Evolutionary conservation across 2,113 vertebrate genomes (phyloP).

Genomic region (Pseudopipra pipra): DNA sequence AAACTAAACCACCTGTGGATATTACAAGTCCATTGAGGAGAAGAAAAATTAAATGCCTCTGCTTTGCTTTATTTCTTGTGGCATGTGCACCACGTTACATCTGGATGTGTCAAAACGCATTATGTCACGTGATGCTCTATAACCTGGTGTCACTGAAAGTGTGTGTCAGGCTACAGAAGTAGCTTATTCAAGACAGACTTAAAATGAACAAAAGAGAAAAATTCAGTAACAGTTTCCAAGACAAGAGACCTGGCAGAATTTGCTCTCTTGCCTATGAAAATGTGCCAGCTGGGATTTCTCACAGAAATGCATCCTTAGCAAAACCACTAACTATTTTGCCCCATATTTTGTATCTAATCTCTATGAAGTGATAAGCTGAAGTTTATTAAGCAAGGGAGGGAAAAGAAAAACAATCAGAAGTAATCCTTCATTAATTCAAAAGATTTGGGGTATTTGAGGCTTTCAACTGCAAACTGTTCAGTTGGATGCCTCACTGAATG

Average conservation of each 20-base stretch:
- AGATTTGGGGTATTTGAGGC: neutral
- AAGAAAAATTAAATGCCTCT: neutral
- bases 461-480: neutral
- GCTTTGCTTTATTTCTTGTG: conserved; percentile 2
- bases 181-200: neutral
- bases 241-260: neutral
- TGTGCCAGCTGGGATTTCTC: neutral
- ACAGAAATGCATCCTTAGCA: neutral
- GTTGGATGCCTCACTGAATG: neutral
- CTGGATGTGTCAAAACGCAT: neutral
- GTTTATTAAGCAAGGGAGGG: neutral
- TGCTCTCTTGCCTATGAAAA: neutral
- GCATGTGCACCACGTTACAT: neutral
- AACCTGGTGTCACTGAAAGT: neutral
- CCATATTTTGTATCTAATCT: neutral
- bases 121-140: neutral
- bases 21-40: neutral
- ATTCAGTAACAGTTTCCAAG: neutral
- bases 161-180: neutral
- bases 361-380: neutral
- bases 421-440: neutral
- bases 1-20: neutral
- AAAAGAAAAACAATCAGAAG: neutral
- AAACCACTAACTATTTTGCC: neutral
- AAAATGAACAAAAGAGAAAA: neutral